Conservation (phyloP, 2,113 vertebrate species). For the Gobiocypris rarus region DNA sequence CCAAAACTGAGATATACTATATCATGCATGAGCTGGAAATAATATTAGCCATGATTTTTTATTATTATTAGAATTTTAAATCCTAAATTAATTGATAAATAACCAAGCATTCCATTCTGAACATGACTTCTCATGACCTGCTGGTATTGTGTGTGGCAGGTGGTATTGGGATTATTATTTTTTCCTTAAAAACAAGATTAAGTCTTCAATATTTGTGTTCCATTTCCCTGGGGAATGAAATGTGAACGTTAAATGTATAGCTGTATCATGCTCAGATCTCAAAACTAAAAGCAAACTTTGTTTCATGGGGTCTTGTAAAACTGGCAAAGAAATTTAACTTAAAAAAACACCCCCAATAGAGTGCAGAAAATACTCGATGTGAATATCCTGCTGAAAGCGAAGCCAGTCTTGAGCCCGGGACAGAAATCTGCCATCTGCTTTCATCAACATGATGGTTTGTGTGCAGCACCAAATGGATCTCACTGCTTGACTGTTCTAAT, state of each 20-base stretch:
- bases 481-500: slow-evolving; percentile 24
- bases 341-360: not conserved
- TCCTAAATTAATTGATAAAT: too few species aligned
- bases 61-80: too few species aligned
- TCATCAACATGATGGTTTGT: slow-evolving; percentile 65
- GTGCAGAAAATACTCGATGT: not conserved
- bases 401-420: not conserved
- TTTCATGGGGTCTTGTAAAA: not conserved
- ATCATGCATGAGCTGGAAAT: too few species aligned
- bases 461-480: slow-evolving; percentile 57
- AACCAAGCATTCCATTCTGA: too few species aligned
- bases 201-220: not conserved
- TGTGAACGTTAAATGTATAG: not conserved
- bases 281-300: not conserved
- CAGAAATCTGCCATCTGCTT: slow-evolving; percentile 67
- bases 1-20: not conserved
- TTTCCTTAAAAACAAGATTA: too few species aligned
- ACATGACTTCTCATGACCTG: too few species aligned
- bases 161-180: too few species aligned
- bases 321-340: not conserved
- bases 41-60: too few species aligned
- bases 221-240: not conserved
- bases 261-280: not conserved
- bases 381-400: not conserved
- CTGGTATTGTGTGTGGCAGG: too few species aligned